Evolutionary conservation across 2,888 invertebrate genomes (phyloP), one percentile per base, ranked within the genome.

Genomic region (Drosophila austrosaltans): DNA sequence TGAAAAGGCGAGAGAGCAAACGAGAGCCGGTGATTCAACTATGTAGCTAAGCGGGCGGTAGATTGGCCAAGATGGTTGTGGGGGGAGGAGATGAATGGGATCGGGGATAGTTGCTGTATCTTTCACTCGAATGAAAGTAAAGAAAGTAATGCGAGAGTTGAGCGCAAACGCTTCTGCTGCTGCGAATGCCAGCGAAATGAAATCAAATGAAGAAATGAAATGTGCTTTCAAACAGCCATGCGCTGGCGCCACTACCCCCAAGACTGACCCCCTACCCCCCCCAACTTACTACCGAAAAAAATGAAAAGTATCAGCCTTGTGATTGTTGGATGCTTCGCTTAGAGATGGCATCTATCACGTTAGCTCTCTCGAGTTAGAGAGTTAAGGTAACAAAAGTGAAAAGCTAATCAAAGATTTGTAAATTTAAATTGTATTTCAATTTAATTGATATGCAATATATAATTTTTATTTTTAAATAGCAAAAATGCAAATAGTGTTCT

Each of bases 131-230:
- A 86, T 86, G 85, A 86, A 86, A 86, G 85, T 86, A 85, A 89
- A 87, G 89, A 85, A 89, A 85, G 89, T 89, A 87, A 74, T 56
- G 62, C 60, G 48, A 10, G 53, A 25, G 65, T 22, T 56, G 44
- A 57, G 57, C 48, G 62, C 42, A 63, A 57, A 57, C 58, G 64
- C 77, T 63, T 56, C 66, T 54, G 69, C 30, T 22, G 44, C 42
- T 44, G 59, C 54, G 42, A 64, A 57, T 56, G 63, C 53, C 66
- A 77, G 63, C 64, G 68, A 85, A 81, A 86, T 76, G 81, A 87
- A 89, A 85, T 87, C 85, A 89, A 89, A 89, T 89, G 84, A 89
- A 89, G 82, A 89, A 86, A 89, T 89, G 89, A 87, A 87, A 87
- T 87, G 87, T 79, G 86, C 86, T 86, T 86, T 86, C 87, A 77